Evolutionary conservation across 1,140 invertebrate genomes (phyloP).

Genomic region (Ruditapes philippinarum): DNA sequence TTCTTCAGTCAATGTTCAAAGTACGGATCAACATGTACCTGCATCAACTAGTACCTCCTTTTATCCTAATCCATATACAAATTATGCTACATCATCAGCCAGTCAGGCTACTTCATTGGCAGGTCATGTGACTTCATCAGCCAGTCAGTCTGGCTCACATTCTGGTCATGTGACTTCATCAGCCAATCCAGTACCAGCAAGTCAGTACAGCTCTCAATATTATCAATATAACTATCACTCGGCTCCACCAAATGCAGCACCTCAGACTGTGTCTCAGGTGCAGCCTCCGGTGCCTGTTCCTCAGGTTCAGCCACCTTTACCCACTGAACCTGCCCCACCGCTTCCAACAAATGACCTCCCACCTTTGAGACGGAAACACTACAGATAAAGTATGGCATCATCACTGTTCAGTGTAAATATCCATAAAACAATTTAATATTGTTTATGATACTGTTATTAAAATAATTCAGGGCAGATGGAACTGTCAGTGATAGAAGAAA

Average conservation of each 20-base stretch:
- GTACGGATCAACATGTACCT: neutral
- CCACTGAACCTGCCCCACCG: neutral
- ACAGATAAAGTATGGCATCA: too few relatives aligned
- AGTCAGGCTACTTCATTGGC: neutral
- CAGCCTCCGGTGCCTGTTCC: neutral
- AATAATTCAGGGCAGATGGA: too few relatives aligned
- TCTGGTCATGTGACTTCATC: neutral
- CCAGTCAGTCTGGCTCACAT: neutral
- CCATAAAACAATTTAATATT: too few relatives aligned
- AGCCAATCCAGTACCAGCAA: neutral
- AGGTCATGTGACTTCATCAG: neutral
- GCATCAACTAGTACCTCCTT: neutral
- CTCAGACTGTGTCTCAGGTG: neutral
- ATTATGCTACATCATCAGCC: neutral
- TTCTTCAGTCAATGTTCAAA: neutral
- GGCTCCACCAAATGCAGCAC: conserved; percentile 23
- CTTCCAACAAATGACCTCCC: conserved; percentile 24
- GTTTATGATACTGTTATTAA: too few relatives aligned
- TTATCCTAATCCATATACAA: neutral
- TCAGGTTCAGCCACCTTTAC: neutral
- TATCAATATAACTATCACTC: conserved; percentile 43
- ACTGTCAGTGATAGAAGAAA: too few relatives aligned
- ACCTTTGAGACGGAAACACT: conserved; percentile 17
- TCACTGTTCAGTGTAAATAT: too few relatives aligned
- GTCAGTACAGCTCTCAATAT: neutral